Evolutionary conservation across 2,888 invertebrate genomes (phyloP), one percentile per base, ranked within the genome.

Genomic region (Palloptera scutellata): DNA sequence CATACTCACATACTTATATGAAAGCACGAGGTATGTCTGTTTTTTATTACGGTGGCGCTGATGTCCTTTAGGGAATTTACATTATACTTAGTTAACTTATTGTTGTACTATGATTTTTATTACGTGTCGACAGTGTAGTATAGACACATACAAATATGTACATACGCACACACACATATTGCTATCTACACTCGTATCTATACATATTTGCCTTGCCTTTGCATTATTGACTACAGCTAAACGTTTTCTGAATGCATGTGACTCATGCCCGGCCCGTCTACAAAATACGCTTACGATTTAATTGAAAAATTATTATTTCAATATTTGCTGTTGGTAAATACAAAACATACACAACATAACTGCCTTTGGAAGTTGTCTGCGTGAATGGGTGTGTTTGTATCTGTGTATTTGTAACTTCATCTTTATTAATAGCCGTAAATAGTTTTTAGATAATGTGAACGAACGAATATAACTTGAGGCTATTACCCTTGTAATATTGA

Each of bases 241-340:
- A 17, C 19, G 52, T 61, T 61, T 53, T 19, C 30, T 19, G 41
- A 53, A 13, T 54, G 54, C 54, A 54, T 62, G 30, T 2, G 30
- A 30, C 3, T 30, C 30, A 2, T 42, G 54, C 57, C 51, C 48
- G 30, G 40, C 43, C 70, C 61, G 51, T 52, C 59, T 30, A 30
- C 6, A 30, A 53, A 59, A 61, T 59, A 53, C 57, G 64, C 64
- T 68, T 69, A 70, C 68, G 69, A 73, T 75, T 75, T 75, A 76
- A 75, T 76, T 75, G 76, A 76, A 76, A 73, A 76, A 74, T 75
- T 73, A 74, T 73, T 75, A 74, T 75, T 73, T 75, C 75, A 76
- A 75, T 76, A 74, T 76, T 74, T 74, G 67, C 67, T 63, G 67
- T 64, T 68, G 55, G 61, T 68, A 68, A 64, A 64, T 51, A 64